phyloP scores from a whole-genome alignment of 2,888 invertebrate genomes.

The Aplocera efformata region DNA sequence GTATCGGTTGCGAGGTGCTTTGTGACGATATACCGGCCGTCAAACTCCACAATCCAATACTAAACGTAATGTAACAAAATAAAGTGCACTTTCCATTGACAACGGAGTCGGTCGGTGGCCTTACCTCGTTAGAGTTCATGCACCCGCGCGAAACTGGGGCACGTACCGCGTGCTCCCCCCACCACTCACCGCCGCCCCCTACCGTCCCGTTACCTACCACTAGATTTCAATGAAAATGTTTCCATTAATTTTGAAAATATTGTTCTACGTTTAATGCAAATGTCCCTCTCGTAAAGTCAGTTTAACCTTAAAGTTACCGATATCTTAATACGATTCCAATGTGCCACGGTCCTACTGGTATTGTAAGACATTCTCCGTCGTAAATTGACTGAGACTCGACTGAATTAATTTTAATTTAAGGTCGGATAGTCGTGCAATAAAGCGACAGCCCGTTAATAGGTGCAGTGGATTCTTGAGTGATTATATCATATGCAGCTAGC shows the following conservation, averaged over 20 bases:
- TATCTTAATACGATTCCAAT: slow-evolving; percentile 27
- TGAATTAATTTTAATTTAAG: slow-evolving; percentile 43
- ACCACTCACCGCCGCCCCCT: slow-evolving; percentile 43
- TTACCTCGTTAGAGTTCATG: slow-evolving; percentile 81
- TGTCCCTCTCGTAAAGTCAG: slow-evolving; percentile 26
- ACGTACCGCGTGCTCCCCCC: slow-evolving; percentile 68
- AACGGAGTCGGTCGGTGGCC: slow-evolving; percentile 73
- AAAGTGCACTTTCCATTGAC: slow-evolving; percentile 55
- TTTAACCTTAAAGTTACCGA: slow-evolving; percentile 24
- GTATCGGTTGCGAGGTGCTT: slow-evolving; percentile 69
- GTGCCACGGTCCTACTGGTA: slow-evolving; percentile 16
- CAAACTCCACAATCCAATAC: slow-evolving; percentile 36
- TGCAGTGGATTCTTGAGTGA: slow-evolving; percentile 35
- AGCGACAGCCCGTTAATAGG: slow-evolving; percentile 28
- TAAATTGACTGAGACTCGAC: slow-evolving; percentile 29
- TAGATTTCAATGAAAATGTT: slow-evolving; percentile 73
- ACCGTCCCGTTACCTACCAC: slow-evolving; percentile 68
- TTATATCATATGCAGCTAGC: slow-evolving; percentile 30
- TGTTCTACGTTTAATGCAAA: slow-evolving; percentile 38
- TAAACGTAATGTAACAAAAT: slow-evolving; percentile 38
- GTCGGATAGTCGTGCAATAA: slow-evolving; percentile 37
- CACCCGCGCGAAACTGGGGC: slow-evolving; percentile 79
- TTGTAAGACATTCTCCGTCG: slow-evolving; percentile 27
- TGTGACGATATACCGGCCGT: slow-evolving; percentile 65
- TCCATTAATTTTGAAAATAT: slow-evolving; percentile 50